Evolutionary conservation across 2,797 vertebrate species (phyloP), one percentile per base, ranked within the genome.

Genomic region (Hippoglossus hippoglossus): DNA sequence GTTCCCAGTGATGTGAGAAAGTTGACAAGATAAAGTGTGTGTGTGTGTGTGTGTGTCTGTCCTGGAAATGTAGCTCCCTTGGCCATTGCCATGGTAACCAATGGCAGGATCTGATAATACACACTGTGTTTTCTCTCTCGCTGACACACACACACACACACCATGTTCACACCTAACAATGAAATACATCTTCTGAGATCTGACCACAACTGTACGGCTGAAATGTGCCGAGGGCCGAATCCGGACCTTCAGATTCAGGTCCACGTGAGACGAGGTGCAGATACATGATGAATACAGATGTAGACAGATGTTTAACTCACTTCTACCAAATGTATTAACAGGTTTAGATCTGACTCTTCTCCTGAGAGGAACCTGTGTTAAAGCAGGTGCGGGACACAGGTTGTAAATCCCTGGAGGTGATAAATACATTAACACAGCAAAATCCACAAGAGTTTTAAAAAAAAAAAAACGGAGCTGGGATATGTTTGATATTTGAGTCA

Each of bases 21-120:
- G 73, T 87, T 88, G 84, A 86, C 84, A 73, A 86, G 77, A 87
- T 68, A 50, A 83, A 76, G 63, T 69, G 77, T 57, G 72, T 66
- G 80, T 72, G 71, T 69, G 73, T 63, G 76, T 73, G 72, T n/a
- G 53, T 55, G 6, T 47, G 34, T 24, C 75, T 67, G 77, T 80
- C 71, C 80, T 75, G 71, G 61, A 85, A 79, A 83, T 71, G 72
- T 63, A 63, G 75, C 84, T 89, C 83, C 76, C 60, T 74, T 64
- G 76, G 71, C 82, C 83, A 81, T 91, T 77, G 70, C 90, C 86
- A 91, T 91, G 85, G 91, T 63, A 91, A 92, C 90, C 81, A 80
- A 72, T 83, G 77, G 82, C 71, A 87, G 73, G 86, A 83, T 79
- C 77, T 75, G 81, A 79, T 84, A 75, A 83, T 58, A 73, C 73